These are phyloP conservation scores for Eueremaeus valkanovi DNA, from an alignment of 2,888 invertebrate species.

Conservation along the genomic window DNA sequence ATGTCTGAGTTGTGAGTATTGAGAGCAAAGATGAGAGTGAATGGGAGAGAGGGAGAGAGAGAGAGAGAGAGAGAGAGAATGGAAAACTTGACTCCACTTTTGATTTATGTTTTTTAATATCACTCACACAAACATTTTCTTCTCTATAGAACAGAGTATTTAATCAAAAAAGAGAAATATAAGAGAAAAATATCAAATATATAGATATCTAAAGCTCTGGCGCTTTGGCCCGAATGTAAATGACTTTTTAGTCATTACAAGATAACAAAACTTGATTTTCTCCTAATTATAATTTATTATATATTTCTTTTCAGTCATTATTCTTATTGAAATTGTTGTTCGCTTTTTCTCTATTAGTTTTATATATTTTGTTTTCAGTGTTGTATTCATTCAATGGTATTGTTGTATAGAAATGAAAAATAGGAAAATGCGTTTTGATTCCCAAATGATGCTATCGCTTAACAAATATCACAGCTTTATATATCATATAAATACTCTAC, in stretches of 20 bases:
- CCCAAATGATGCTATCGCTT: conserved; percentile 30
- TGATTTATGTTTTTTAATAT: conserved; percentile 29
- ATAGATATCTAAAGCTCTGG: neutral
- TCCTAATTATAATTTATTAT: conserved; percentile 22
- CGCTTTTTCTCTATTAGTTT: neutral
- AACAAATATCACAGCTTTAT: conserved; percentile 24
- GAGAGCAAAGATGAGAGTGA: too few species aligned
- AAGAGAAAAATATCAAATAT: neutral
- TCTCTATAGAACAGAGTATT: neutral
- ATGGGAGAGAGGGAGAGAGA: too few species aligned
- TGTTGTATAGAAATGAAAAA: conserved; percentile 17
- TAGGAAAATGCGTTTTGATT: conserved; percentile 21
- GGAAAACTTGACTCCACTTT: too few species aligned
- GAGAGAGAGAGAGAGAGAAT: too few species aligned
- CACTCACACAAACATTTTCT: neutral
- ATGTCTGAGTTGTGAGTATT: too few species aligned
- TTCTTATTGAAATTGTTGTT: conserved; percentile 1
- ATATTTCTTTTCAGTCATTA: neutral
- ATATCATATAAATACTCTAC: neutral
- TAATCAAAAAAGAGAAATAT: neutral
- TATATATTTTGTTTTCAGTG: neutral
- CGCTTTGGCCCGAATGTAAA: neutral
- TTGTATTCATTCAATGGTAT: too few species aligned
- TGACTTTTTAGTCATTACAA: conserved; percentile 8
- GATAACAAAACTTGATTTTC: conserved; percentile 12